These are phyloP conservation scores for Neotoxoptera formosana DNA, from an alignment of 1,140 invertebrate genomes.

Conservation along the genomic window DNA sequence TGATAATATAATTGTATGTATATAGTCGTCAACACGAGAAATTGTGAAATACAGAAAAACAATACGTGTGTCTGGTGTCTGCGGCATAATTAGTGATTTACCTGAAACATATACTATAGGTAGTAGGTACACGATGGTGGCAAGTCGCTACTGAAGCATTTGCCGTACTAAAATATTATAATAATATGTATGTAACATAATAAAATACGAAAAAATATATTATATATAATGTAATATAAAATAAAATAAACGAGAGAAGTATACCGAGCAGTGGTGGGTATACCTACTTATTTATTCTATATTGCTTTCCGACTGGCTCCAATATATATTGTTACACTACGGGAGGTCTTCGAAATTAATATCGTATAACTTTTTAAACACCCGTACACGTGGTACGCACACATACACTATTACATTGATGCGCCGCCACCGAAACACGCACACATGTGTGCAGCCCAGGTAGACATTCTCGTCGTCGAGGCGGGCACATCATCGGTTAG, in stretches of 20 bases:
- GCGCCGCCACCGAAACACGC: background rate
- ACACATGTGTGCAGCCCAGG: background rate
- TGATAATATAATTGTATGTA: background rate
- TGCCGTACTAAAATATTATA: background rate
- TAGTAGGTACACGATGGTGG: background rate
- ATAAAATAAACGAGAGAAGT: constrained; percentile 4
- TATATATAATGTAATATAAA: too few species aligned
- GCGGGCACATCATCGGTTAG: background rate
- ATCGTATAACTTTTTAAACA: constrained; percentile 48
- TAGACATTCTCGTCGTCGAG: background rate
- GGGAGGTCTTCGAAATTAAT: constrained; percentile 49
- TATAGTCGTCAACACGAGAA: background rate
- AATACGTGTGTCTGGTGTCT: background rate
- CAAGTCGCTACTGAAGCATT: background rate
- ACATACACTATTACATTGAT: background rate
- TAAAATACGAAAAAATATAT: background rate
- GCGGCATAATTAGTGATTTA: background rate
- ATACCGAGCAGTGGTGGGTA: background rate
- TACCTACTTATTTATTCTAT: background rate
- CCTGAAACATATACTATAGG: background rate
- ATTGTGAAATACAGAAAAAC: background rate
- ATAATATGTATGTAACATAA: background rate
- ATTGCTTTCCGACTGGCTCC: background rate
- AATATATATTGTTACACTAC: background rate
- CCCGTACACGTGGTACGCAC: background rate